Conservation (phyloP, 1,140 invertebrate species). For the Psilanteris sp. region DNA sequence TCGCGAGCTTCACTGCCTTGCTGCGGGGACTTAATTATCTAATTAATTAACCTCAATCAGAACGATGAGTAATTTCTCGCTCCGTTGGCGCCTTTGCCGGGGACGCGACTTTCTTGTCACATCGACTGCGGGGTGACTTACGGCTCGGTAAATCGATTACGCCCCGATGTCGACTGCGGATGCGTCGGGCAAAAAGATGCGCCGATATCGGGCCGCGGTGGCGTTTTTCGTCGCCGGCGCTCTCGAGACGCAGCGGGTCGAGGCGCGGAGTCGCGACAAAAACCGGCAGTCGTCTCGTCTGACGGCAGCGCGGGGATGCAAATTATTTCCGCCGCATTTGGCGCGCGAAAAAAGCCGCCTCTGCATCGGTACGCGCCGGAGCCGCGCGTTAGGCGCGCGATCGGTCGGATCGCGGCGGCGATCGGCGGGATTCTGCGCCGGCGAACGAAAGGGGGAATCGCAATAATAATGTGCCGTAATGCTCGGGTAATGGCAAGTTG, state of each 20-base stretch:
- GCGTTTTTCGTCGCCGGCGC: too few relatives aligned
- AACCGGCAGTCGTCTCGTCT: too few relatives aligned
- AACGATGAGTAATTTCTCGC: slow-evolving; percentile 81
- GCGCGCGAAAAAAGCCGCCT: too few relatives aligned
- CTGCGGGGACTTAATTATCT: slow-evolving; percentile 79
- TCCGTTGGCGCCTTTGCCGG: slow-evolving; percentile 78
- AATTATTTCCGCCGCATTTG: too few relatives aligned
- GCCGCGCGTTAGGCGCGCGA: too few relatives aligned
- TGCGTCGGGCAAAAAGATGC: slow-evolving; percentile 41
- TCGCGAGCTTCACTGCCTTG: slow-evolving; percentile 50
- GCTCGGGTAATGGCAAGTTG: slow-evolving; percentile 19
- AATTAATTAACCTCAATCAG: slow-evolving; percentile 81
- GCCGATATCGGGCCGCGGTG: slow-evolving; percentile 11
- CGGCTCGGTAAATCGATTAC: slow-evolving; percentile 80
- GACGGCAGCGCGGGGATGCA: too few relatives aligned
- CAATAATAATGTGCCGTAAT: slow-evolving; percentile 37
- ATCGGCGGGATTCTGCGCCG: too few relatives aligned
- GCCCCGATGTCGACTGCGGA: slow-evolving; percentile 59
- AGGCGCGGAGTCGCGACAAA: too few relatives aligned
- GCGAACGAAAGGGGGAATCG: too few relatives aligned
- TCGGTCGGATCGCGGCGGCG: too few relatives aligned
- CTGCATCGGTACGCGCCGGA: too few relatives aligned
- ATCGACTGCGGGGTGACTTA: slow-evolving; percentile 77
- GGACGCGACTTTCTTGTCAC: slow-evolving; percentile 79
- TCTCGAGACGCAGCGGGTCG: too few relatives aligned